Evolutionary conservation across 1,140 invertebrate genomes (phyloP).

Genomic region (Solenopsis invicta): DNA sequence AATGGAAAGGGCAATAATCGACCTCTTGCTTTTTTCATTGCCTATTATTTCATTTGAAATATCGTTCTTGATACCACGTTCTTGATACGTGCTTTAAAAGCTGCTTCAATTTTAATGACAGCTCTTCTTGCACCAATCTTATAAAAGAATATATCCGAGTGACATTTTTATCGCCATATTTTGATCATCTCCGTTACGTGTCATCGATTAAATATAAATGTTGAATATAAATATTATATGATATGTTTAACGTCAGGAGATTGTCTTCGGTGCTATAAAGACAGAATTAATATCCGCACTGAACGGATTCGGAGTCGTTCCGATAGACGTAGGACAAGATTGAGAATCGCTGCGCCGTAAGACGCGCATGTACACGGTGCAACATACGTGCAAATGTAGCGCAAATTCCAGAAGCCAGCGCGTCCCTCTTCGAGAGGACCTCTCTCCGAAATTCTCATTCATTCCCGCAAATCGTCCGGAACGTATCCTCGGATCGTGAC

Average conservation of each 20-base stretch:
- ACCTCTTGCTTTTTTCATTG: neutral
- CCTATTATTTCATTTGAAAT: neutral
- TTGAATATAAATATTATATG: neutral
- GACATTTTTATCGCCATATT: neutral
- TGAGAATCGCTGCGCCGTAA: constrained; percentile 26
- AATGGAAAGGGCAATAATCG: too few species aligned
- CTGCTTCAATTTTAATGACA: neutral
- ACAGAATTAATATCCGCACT: neutral
- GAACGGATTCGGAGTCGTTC: neutral
- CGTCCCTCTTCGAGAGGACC: neutral
- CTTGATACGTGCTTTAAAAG: neutral
- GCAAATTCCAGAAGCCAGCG: constrained; percentile 11
- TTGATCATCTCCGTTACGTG: neutral
- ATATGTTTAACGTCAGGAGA: neutral
- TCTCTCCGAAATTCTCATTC: constrained; percentile 30
- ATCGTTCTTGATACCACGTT: neutral
- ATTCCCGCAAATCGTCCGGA: constrained; percentile 30
- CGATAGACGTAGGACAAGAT: neutral
- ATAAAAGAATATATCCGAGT: neutral
- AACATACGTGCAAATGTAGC: constrained; percentile 36
- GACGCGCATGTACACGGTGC: neutral
- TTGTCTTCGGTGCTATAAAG: neutral
- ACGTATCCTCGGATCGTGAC: constrained; percentile 43
- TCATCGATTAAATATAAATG: neutral
- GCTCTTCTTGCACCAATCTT: neutral